These are phyloP conservation scores for Hemithea aestivaria DNA, from an alignment of 2,888 invertebrate genomes.

Conservation along the genomic window DNA sequence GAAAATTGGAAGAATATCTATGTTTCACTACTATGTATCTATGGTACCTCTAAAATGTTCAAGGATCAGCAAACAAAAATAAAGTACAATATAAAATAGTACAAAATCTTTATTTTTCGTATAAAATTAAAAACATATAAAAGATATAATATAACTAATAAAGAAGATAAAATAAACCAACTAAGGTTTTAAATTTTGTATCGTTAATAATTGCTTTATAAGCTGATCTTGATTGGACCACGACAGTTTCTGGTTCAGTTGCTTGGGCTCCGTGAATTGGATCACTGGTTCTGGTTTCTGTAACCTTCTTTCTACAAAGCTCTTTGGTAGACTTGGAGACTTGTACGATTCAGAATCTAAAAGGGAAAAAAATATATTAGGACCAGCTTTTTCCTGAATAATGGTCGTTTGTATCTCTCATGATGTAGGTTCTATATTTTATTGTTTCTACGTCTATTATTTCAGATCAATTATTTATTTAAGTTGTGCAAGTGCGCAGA, in stretches of 20 bases:
- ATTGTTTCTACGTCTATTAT: constrained; percentile 3
- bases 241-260: constrained; percentile 5
- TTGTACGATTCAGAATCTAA: no score
- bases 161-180: no score
- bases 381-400: no score
- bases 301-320: constrained; percentile 14
- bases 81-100: constrained; percentile 21
- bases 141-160: constrained; percentile 9
- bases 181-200: constrained; percentile 41
- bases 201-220: constrained; percentile 46
- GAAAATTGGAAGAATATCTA: no score
- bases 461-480: no score
- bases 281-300: constrained; percentile 23
- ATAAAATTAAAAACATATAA: constrained; percentile 6
- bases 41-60: no score
- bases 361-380: no score
- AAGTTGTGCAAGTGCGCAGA: no score
- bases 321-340: background rate
- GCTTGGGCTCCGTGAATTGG: constrained; percentile 34
- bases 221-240: constrained; percentile 38
- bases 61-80: background rate
- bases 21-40: no score
- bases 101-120: constrained; percentile 13
- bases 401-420: no score
- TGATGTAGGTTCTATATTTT: no score